Percentiles rank a stretch among this genome's conserved stretches.
phyloP scores from a whole-genome alignment of 1,140 invertebrate genomes.

The Monochamus saltuarius region DNA sequence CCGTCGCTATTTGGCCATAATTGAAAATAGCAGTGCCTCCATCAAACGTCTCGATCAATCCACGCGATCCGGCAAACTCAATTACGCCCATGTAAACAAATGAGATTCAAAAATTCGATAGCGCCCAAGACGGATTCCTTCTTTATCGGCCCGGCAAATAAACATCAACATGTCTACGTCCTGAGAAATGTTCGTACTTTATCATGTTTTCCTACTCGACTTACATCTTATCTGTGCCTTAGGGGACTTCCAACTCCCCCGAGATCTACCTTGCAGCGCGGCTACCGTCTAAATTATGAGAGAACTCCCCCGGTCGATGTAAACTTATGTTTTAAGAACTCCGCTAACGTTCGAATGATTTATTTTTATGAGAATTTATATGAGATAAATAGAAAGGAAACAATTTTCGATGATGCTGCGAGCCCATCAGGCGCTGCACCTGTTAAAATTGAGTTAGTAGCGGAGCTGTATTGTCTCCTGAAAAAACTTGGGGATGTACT shows the following conservation, averaged over 20 bases:
- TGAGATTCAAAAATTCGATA: slow-evolving; percentile 1
- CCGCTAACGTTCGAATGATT: slow-evolving; percentile 11
- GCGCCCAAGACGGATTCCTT: slow-evolving; percentile 20
- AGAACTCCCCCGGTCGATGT: slow-evolving; percentile 17
- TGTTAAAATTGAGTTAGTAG: no score
- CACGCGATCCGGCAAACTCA: no score
- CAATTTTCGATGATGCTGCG: no score
- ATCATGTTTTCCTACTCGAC: slow-evolving; percentile 20
- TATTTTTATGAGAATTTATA: slow-evolving; percentile 24
- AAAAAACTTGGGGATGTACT: no score
- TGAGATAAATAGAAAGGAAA: not conserved
- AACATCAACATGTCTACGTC: slow-evolving; percentile 24
- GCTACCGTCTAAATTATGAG: slow-evolving; percentile 22
- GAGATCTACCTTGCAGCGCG: slow-evolving; percentile 11
- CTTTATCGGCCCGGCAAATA: slow-evolving; percentile 20
- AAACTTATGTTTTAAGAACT: slow-evolving; percentile 28
- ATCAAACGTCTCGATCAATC: no score
- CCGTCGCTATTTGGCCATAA: no score
- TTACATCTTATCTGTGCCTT: slow-evolving; percentile 18
- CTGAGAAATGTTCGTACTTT: slow-evolving; percentile 23
- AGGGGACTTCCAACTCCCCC: slow-evolving; percentile 5
- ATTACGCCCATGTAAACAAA: no score
- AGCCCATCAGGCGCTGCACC: no score
- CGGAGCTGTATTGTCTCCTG: no score
- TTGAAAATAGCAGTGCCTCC: no score